Base-by-base conservation (phyloP, 1,140 invertebrate species). In the Drosophila murphyi region DNA sequence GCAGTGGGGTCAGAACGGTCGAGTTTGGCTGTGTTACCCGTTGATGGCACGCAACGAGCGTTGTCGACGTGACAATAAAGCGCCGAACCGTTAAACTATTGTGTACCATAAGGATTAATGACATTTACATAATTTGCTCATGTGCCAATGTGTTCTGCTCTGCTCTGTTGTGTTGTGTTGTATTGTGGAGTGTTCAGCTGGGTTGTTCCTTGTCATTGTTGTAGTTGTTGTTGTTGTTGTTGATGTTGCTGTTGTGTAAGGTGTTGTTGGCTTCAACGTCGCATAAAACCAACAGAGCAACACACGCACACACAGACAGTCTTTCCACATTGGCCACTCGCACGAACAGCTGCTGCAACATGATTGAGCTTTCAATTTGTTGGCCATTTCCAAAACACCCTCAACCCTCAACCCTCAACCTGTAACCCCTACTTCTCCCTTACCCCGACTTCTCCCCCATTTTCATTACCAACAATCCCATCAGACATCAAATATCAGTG, bases 281-380 rank as follows among this genome's bases (percentile, higher is more conserved):
- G 69, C 72, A 75, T 68, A 72, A 72, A 65, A 76, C 60, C 68
- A 72, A 74, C 72, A 69, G 61, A 69, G 51, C 48, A 61, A 69
- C 64, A 69, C 20, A 69, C 28, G 7, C 39, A 43, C 39, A n/a
- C 35, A 31, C 39, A 43, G 10, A n/a, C 35, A 31, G 48, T 43
- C 76, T 76, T 41, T 64, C 54, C 57, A 59, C 61, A 62, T 83
- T 82, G 68, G 79, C 72, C 72, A 79, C 80, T 83, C 73, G 85
- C 85, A 83, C 85, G 80, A 88, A 68, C 83, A 88, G 85, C 83
- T 88, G 85, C 77, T 89, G 85, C 73, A 83, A 80, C 83, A 88
- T 88, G 83, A 88, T 88, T 88, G 83, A 88, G 83, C 83, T 88
- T 80, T 88, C 83, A 83, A 89, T 89, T 89, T 88, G 85, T 80